These are phyloP conservation scores for Beroe forskalii DNA, from an alignment of 37 sponge, comb jelly and placozoan genomes.

Conservation along the genomic window DNA sequence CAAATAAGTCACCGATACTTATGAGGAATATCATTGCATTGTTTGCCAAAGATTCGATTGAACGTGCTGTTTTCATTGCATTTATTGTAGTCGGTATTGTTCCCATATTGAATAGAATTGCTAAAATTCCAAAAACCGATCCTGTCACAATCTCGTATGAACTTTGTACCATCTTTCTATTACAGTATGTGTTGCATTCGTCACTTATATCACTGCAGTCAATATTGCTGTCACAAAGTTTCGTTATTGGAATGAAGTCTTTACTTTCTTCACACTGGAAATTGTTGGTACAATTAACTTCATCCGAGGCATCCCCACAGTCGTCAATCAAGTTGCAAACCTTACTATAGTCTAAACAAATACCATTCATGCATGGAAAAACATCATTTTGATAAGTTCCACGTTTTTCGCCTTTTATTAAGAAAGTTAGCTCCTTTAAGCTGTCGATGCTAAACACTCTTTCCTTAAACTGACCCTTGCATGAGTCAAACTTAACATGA, in stretches of 20 bases:
- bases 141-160: neutral
- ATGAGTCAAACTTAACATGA: neutral
- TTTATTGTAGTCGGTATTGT: neutral
- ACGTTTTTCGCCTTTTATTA: neutral
- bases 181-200: neutral
- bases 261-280: conserved; percentile 4
- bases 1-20: no score
- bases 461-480: neutral
- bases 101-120: neutral
- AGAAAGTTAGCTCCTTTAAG: neutral
- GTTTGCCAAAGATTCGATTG: neutral
- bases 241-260: neutral
- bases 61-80: neutral
- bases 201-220: neutral
- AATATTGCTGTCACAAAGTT: neutral
- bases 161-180: neutral
- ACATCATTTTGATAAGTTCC: conserved; percentile 5
- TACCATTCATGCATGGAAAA: neutral
- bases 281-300: neutral
- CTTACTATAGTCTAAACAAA: neutral
- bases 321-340: neutral
- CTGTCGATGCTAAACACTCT: neutral
- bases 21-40: no score
- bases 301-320: neutral
- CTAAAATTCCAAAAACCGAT: neutral